phyloP scores from a whole-genome alignment of 2,797 vertebrate species.

The Telmatherina bonti region DNA sequence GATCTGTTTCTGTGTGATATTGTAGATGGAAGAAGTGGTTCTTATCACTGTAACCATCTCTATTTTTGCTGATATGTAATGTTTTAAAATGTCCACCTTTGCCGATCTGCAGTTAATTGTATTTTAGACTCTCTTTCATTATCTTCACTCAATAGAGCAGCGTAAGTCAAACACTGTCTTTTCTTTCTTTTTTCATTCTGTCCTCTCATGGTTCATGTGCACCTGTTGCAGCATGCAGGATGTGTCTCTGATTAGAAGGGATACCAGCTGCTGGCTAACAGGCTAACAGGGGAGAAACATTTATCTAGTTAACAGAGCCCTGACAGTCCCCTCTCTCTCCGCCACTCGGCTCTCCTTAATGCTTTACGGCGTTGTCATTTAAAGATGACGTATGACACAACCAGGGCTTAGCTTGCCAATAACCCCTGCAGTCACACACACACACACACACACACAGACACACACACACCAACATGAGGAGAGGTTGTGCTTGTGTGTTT shows the following conservation, averaged over 20 bases:
- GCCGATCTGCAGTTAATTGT: too few relatives aligned
- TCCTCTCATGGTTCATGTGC: constrained; percentile 8
- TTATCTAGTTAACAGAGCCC: constrained; percentile 81
- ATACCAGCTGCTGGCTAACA: constrained; percentile 64
- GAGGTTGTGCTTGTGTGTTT: constrained; percentile 4
- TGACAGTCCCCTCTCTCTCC: constrained; percentile 67
- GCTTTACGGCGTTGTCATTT: constrained; percentile 80
- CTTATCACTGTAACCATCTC: not conserved
- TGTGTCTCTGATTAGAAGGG: constrained; percentile 65
- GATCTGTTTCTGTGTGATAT: too few relatives aligned
- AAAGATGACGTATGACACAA: constrained; percentile 79
- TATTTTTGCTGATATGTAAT: not conserved
- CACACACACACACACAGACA: constrained; percentile 33
- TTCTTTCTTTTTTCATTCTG: not conserved
- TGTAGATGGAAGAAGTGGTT: too few relatives aligned
- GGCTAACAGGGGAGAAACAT: constrained; percentile 71
- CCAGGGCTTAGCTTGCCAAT: constrained; percentile 58
- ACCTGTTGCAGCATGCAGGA: constrained; percentile 66
- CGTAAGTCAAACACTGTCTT: not conserved
- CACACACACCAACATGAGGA: constrained; percentile 7
- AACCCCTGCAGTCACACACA: constrained; percentile 40
- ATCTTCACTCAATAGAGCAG: not conserved
- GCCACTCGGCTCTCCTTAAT: constrained; percentile 62
- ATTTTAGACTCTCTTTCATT: too few relatives aligned
- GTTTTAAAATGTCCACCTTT: too few relatives aligned